Conservation (phyloP, 2,888 invertebrate genomes). For the Epirrhoe tristata region DNA sequence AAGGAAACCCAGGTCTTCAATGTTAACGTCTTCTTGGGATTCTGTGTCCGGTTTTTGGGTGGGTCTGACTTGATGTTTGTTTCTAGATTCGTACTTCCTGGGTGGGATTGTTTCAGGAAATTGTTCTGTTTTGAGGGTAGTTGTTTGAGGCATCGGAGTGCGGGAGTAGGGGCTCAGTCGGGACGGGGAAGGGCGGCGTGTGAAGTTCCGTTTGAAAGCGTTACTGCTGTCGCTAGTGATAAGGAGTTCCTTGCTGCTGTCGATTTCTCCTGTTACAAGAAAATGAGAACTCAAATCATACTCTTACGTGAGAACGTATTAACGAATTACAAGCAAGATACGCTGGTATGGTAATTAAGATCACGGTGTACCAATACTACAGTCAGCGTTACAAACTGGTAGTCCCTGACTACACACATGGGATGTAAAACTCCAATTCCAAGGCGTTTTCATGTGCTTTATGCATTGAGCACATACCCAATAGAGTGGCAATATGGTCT, state of each 20-base stretch:
- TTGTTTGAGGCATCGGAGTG: constrained; percentile 24
- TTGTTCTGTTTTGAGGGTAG: constrained; percentile 17
- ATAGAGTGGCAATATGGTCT: no score
- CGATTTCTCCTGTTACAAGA: constrained; percentile 75
- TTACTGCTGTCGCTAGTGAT: constrained; percentile 85
- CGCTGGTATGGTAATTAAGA: no score
- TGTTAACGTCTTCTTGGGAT: constrained; percentile 57
- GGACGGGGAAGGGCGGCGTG: constrained; percentile 67
- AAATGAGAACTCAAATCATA: not conserved
- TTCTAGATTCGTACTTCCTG: constrained; percentile 27
- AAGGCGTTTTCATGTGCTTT: no score
- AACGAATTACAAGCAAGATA: no score
- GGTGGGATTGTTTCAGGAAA: constrained; percentile 17
- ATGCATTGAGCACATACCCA: no score
- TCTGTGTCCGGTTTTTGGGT: constrained; percentile 42
- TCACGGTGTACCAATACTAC: no score
- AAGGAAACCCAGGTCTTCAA: constrained; percentile 64
- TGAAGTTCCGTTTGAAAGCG: constrained; percentile 68
- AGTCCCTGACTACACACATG: no score
- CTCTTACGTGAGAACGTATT: no score
- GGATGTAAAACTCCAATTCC: no score
- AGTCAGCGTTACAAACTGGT: no score
- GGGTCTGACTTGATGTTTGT: constrained; percentile 34
- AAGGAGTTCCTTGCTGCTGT: constrained; percentile 86
- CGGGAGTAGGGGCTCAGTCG: constrained; percentile 67